Percentiles rank a stretch among this genome's conserved stretches.
These are phyloP conservation scores for Drosophila nannoptera DNA, from an alignment of 1,140 invertebrate species.

Conservation along the genomic window DNA sequence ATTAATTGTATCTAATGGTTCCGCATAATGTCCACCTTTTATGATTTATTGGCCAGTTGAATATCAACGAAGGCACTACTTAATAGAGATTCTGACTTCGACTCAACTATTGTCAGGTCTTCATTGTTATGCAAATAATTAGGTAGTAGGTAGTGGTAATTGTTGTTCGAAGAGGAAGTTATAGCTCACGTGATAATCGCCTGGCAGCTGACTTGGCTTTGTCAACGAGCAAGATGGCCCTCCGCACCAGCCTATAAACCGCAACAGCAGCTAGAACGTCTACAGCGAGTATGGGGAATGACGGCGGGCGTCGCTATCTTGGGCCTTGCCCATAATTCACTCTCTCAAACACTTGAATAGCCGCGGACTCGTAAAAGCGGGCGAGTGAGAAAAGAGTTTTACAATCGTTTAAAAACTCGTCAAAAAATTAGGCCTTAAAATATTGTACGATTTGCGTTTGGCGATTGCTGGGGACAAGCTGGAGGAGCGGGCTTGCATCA, in stretches of 20 bases:
- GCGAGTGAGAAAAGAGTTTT: constrained; percentile 71
- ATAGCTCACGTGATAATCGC: constrained; percentile 72
- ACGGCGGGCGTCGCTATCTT: constrained; percentile 44
- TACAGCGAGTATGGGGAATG: constrained; percentile 19
- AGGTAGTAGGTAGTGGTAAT: constrained; percentile 58
- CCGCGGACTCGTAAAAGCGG: constrained; percentile 67
- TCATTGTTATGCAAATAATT: constrained; percentile 71
- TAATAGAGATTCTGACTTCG: constrained; percentile 46
- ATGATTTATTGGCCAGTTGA: constrained; percentile 73
- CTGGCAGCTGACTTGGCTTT: constrained; percentile 55
- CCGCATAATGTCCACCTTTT: constrained; percentile 33
- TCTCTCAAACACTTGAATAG: constrained; percentile 66
- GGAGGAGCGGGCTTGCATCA: constrained; percentile 25
- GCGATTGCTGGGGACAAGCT: constrained; percentile 21
- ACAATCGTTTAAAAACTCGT: constrained; percentile 79
- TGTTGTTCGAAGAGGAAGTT: constrained; percentile 48
- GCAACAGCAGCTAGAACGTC: constrained; percentile 28
- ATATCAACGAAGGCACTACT: constrained; percentile 65
- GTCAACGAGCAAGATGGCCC: constrained; percentile 48
- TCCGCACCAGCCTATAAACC: constrained; percentile 48
- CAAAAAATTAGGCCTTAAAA: constrained; percentile 78
- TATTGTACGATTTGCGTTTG: constrained; percentile 70
- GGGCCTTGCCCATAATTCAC: constrained; percentile 68
- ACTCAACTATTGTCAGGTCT: constrained; percentile 62
- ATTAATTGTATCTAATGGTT: too few relatives aligned